phyloP scores from a whole-genome alignment of 1,140 invertebrate genomes.

The Lineus longissimus region DNA sequence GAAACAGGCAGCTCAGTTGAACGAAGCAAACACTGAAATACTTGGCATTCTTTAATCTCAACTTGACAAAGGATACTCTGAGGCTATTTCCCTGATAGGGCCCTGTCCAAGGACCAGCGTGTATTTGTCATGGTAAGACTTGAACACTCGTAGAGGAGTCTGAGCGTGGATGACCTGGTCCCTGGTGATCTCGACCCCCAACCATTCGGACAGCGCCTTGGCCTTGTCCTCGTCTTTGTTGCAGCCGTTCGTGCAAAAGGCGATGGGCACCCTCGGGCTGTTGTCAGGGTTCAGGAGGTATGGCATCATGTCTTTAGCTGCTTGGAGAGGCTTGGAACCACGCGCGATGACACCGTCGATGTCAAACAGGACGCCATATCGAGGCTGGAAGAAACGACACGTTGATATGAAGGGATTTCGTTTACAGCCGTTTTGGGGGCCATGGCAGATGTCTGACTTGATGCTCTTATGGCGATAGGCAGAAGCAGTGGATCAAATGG shows the following conservation, averaged over 20 bases:
- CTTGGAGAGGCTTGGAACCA: slow-evolving; percentile 63
- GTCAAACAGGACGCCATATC: slow-evolving; percentile 68
- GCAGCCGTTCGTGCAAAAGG: slow-evolving; percentile 70
- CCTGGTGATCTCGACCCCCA: slow-evolving; percentile 56
- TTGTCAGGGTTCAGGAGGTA: slow-evolving; percentile 60
- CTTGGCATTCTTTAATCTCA: background rate
- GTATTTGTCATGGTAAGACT: slow-evolving; percentile 44
- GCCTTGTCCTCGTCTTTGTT: slow-evolving; percentile 64
- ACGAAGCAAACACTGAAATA: too few species aligned
- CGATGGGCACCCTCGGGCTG: slow-evolving; percentile 64
- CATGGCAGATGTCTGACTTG: too few species aligned
- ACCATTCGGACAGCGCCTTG: slow-evolving; percentile 63
- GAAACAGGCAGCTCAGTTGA: too few species aligned
- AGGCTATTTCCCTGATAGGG: slow-evolving; percentile 62
- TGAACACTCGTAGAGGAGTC: slow-evolving; percentile 46
- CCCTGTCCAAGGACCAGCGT: slow-evolving; percentile 52
- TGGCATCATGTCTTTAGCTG: slow-evolving; percentile 61
- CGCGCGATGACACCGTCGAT: slow-evolving; percentile 71
- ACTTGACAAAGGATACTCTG: slow-evolving; percentile 52
- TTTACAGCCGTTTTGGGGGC: too few species aligned
- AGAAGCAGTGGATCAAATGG: too few species aligned
- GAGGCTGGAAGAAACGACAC: too few species aligned
- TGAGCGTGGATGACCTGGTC: slow-evolving; percentile 51
- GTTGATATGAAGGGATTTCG: too few species aligned
- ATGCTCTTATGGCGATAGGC: too few species aligned